Evolutionary conservation across 2,797 vertebrate genomes (phyloP).

Genomic region (Menidia menidia): DNA sequence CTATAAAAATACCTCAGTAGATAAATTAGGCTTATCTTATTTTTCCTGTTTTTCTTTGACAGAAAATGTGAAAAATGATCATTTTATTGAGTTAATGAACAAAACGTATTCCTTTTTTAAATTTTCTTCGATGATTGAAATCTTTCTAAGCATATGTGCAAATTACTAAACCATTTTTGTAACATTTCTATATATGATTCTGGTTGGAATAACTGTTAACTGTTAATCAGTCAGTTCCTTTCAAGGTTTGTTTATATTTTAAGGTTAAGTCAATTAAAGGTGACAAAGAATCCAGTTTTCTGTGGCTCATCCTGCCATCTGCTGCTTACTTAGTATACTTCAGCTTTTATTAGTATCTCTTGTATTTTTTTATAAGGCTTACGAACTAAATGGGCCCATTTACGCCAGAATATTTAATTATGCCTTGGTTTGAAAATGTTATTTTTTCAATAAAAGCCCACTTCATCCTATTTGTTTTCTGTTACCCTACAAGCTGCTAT

Average conservation of each 20-base stretch:
- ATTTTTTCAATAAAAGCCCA: neutral
- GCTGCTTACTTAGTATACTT: slow-evolving; percentile 14
- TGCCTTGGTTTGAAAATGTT: neutral
- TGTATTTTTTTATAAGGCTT: neutral
- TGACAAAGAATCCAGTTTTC: slow-evolving; percentile 5
- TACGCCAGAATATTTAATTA: neutral
- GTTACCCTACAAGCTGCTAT: no score
- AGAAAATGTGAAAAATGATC: no score
- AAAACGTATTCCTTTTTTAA: no score
- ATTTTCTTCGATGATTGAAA: no score
- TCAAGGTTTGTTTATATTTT: neutral
- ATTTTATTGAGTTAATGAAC: no score
- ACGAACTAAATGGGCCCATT: neutral
- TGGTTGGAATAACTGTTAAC: neutral
- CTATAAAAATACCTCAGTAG: no score
- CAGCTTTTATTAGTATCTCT: neutral
- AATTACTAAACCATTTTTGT: neutral
- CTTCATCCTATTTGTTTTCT: neutral
- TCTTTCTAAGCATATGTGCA: neutral
- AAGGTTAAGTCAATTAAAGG: neutral
- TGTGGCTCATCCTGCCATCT: slow-evolving; percentile 50
- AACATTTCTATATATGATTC: neutral
- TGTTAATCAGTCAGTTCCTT: neutral
- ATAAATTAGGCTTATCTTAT: no score
- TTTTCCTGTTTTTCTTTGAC: no score